Conservation (phyloP, 2,888 invertebrate species). For the Lordiphosa fenestrarum region DNA sequence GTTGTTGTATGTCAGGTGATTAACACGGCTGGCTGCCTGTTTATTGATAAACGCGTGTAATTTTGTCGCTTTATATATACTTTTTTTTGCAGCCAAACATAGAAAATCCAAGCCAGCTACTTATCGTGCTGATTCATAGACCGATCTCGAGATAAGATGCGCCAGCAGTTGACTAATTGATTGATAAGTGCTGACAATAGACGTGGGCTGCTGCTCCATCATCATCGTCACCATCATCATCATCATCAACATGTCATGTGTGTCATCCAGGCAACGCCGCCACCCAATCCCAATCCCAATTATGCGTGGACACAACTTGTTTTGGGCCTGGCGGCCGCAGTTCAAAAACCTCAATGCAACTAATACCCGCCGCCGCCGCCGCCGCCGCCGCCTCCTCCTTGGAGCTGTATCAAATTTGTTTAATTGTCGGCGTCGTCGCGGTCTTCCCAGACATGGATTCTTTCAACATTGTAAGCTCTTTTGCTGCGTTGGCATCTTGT, state of each 20-base stretch:
- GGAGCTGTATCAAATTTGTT: constrained; percentile 69
- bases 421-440: constrained; percentile 54
- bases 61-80: constrained; percentile 8
- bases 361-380: background rate
- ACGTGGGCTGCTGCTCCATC: too few relatives aligned
- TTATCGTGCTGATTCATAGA: constrained; percentile 45
- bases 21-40: constrained; percentile 34
- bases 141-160: constrained; percentile 20
- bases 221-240: background rate
- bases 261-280: background rate
- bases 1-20: constrained; percentile 31
- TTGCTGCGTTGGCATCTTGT: constrained; percentile 70
- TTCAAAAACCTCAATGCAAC: constrained; percentile 55
- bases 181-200: constrained; percentile 11
- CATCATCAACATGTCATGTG: background rate
- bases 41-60: constrained; percentile 43
- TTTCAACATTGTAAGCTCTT: constrained; percentile 68
- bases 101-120: constrained; percentile 11
- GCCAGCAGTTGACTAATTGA: constrained; percentile 45
- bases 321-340: constrained; percentile 23
- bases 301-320: constrained; percentile 59
- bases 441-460: constrained; percentile 58
- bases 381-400: constrained; percentile 3
- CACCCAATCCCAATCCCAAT: constrained; percentile 30
- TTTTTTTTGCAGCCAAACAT: constrained; percentile 3